Percentiles rank a stretch among this genome's conserved stretches.
phyloP scores from a whole-genome alignment of 2,888 invertebrate species.

The Ceratothoa steindachneri region DNA sequence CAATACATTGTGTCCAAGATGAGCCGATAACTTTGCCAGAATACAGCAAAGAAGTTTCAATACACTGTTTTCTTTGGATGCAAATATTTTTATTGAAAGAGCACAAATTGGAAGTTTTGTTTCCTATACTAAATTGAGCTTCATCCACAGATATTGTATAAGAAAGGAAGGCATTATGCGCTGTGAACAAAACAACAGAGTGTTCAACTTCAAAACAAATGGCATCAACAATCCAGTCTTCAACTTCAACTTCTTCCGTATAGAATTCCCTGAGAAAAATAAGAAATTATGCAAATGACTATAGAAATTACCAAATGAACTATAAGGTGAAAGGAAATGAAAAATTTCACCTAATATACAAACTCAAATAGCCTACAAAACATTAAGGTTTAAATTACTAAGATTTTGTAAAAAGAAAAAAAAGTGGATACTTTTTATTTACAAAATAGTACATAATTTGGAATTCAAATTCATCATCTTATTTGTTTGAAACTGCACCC shows the following conservation, averaged over 20 bases:
- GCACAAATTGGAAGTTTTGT: no score
- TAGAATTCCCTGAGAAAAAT: constrained; percentile 10
- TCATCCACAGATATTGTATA: neutral
- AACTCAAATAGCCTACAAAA: no score
- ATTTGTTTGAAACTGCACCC: no score
- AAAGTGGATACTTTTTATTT: no score
- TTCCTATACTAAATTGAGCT: no score
- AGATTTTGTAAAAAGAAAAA: no score
- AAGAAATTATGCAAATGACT: neutral
- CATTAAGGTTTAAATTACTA: no score
- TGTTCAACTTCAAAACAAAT: constrained; percentile 11
- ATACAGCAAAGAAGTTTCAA: neutral
- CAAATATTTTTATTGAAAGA: neutral
- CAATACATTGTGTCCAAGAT: neutral
- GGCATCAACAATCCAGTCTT: constrained; percentile 37
- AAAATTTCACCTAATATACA: no score
- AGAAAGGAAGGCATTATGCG: constrained; percentile 24
- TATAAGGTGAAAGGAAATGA: no score
- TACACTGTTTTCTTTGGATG: neutral
- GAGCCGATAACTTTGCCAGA: neutral
- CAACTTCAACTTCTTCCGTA: constrained; percentile 17
- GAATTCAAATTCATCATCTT: no score
- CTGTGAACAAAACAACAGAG: constrained; percentile 17
- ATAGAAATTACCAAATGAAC: no score
- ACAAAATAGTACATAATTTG: no score